Base-by-base conservation (phyloP, 2,113 vertebrate genomes). In the Sylvia atricapilla region DNA sequence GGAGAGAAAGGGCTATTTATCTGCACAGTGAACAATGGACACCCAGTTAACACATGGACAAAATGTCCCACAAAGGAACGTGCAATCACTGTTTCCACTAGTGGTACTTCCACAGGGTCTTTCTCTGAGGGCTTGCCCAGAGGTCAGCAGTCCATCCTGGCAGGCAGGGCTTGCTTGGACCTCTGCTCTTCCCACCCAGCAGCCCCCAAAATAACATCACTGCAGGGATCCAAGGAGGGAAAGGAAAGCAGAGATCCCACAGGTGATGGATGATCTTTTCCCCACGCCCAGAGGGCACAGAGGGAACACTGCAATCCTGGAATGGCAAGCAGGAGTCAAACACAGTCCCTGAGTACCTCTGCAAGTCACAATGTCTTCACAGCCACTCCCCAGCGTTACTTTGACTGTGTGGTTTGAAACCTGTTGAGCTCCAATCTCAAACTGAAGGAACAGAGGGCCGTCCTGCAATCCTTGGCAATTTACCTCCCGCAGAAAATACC, bases 141-240 rank as follows among this genome's bases (percentile, higher is more conserved):
- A 62, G 33, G 11, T 1, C 5, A 35, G 28, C 25, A 87, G 25
- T 19, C 10, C 6, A 10, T 27, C 8, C 47, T 2, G 1, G 20
- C 66, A 72, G 56, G 16, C 39, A 75, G 44, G 39, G 30, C 50
- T 58, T 4, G 1, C 47, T 9, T 30, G 25, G 47, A 11, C 39
- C 52, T 15, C 60, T 33, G 39, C 33, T 87, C 22, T 55, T 62
- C 9, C 59, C 4, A 13, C 10, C 68, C 50, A 60, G 68, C 0
- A 0, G 12, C 20, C 4, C 23, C 27, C n/a, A 30, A 31, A 78
- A 74, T 0, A 1, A 25, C 73, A 82, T 15, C 0, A 0, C 19
- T 64, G 21, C 0, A 1, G 24, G 18, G 35, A 78, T 58, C 8
- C 5, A 15, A 17, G 24, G 46, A 80, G 21, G 55, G 17, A 49